Evolutionary conservation across 2,888 invertebrate genomes (phyloP).

Genomic region (Calameuta idolon): DNA sequence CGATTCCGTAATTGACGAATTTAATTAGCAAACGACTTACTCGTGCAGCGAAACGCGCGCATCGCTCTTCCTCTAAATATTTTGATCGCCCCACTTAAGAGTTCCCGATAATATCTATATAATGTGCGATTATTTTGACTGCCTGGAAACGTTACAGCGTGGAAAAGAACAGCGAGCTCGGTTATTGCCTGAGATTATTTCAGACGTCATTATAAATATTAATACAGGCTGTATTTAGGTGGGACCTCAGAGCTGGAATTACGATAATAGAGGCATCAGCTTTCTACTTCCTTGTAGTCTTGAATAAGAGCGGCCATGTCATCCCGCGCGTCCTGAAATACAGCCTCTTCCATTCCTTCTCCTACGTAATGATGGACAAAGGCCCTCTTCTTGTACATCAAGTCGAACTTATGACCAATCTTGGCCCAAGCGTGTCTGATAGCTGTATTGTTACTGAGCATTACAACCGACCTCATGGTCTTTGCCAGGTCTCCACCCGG

Average conservation of each 20-base stretch:
- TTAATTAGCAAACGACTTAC: neutral
- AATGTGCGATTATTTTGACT: neutral
- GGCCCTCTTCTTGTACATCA: constrained; percentile 85
- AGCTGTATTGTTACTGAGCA: constrained; percentile 87
- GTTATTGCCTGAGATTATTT: neutral
- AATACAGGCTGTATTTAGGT: neutral
- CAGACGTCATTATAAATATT: neutral
- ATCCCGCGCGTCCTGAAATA: constrained; percentile 73
- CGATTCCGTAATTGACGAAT: neutral
- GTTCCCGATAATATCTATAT: neutral
- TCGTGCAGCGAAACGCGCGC: too few species aligned
- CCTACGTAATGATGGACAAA: constrained; percentile 90
- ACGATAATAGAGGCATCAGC: constrained; percentile 23
- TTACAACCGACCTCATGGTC: constrained; percentile 82
- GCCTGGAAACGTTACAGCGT: neutral
- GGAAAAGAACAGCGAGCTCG: neutral
- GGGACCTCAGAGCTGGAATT: neutral
- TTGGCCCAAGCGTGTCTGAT: constrained; percentile 86
- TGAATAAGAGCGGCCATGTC: constrained; percentile 74
- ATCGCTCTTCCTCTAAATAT: neutral
- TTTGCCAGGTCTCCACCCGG: constrained; percentile 82
- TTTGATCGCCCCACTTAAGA: neutral
- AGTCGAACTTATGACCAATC: constrained; percentile 81
- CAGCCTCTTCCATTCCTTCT: constrained; percentile 79
- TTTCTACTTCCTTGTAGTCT: constrained; percentile 78